Conservation (phyloP, 2,888 invertebrate species). For the Phrixothrix hirtus region DNA sequence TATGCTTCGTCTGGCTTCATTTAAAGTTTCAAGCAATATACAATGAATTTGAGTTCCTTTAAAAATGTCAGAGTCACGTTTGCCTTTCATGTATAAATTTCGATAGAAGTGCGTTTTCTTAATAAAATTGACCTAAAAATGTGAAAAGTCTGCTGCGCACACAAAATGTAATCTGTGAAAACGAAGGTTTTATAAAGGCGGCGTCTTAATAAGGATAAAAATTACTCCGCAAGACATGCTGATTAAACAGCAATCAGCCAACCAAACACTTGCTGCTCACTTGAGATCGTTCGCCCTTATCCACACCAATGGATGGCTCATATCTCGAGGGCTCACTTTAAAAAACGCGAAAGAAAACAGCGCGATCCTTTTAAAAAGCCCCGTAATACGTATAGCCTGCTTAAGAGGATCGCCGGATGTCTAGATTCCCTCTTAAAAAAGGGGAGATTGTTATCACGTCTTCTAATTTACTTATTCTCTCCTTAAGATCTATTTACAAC, state of each 20-base stretch:
- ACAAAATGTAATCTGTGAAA: conserved; percentile 46
- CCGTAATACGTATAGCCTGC: conserved; percentile 42
- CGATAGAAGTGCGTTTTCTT: conserved; percentile 8
- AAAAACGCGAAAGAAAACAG: conserved; percentile 50
- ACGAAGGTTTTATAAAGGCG: conserved; percentile 36
- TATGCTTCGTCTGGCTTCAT: too few relatives aligned
- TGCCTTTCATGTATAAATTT: too few relatives aligned
- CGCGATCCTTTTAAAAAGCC: conserved; percentile 50
- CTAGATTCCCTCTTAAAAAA: conserved; percentile 57
- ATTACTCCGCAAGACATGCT: conserved; percentile 52
- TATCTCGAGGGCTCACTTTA: conserved; percentile 51
- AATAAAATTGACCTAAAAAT: conserved; percentile 32
- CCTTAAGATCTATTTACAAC: conserved; percentile 74
- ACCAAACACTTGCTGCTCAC: conserved; percentile 46
- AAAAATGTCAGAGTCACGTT: too few relatives aligned
- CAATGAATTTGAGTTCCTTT: too few relatives aligned
- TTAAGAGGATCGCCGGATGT: conserved; percentile 47
- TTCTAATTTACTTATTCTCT: conserved; percentile 81
- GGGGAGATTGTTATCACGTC: conserved; percentile 78
- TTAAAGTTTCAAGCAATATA: too few relatives aligned
- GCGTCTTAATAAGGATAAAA: conserved; percentile 53
- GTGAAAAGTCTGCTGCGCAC: conserved; percentile 37
- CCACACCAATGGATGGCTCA: conserved; percentile 46
- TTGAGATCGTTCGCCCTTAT: conserved; percentile 39
- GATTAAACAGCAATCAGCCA: conserved; percentile 54